Conservation (phyloP, 2,113 vertebrate species). For the Hippoglossus stenolepis region DNA sequence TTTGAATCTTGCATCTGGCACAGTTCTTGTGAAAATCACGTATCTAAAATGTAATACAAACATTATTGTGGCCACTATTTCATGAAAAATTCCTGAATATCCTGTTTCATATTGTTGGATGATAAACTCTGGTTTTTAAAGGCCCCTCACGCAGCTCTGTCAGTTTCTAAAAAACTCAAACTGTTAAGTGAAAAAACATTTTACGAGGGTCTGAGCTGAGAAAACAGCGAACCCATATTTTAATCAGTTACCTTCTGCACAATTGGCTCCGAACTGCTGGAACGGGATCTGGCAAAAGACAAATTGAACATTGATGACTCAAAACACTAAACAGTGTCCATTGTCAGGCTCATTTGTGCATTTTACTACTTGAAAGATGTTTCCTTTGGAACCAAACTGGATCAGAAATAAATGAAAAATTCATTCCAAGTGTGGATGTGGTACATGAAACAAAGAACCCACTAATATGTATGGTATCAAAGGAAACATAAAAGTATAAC, state of each 20-base stretch:
- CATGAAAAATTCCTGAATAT: too few species aligned
- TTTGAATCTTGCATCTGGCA: neutral
- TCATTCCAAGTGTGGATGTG: constrained; percentile 31
- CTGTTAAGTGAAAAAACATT: neutral
- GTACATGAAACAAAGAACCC: constrained; percentile 21
- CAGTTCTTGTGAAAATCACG: neutral
- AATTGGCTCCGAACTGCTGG: constrained; percentile 15
- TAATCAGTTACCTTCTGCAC: constrained; percentile 3
- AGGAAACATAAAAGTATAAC: constrained; percentile 51
- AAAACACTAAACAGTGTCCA: constrained; percentile 12
- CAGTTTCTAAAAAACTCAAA: neutral
- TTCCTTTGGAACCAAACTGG: constrained; percentile 19
- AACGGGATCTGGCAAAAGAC: neutral
- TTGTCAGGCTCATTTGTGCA: constrained; percentile 30
- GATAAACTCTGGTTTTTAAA: too few species aligned
- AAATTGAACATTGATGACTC: constrained; percentile 13
- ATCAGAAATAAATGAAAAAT: constrained; percentile 18
- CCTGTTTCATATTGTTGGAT: too few species aligned
- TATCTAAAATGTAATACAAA: neutral
- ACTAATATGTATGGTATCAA: constrained; percentile 33
- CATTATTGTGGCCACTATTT: neutral
- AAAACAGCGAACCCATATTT: neutral
- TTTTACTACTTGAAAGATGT: constrained; percentile 31
- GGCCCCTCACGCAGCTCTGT: too few species aligned
- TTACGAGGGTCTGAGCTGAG: neutral